phyloP scores from a whole-genome alignment of 92 coral and sea anemone species.

The Muricea muricata region DNA sequence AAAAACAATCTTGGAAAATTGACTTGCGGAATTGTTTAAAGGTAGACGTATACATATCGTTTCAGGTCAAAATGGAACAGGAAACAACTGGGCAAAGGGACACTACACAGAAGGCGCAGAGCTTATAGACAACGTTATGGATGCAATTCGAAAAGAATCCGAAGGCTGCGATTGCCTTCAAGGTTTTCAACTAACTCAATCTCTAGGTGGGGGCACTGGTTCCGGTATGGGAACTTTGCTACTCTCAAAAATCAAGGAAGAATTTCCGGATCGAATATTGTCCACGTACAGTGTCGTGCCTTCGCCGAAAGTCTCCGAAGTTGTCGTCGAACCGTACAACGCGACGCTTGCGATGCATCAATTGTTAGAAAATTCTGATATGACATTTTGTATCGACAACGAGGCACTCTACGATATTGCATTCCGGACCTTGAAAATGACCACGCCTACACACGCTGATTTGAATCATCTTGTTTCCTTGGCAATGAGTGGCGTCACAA shows the following conservation, averaged over 20 bases:
- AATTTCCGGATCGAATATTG: constrained; percentile 61
- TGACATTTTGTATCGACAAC: constrained; percentile 89
- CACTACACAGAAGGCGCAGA: constrained; percentile 98
- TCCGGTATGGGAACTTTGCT: constrained; percentile 92
- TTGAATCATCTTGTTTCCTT: constrained; percentile 90
- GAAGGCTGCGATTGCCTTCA: constrained; percentile 97
- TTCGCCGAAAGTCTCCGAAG: constrained; percentile 89
- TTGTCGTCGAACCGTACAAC: constrained; percentile 92
- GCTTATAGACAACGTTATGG: constrained; percentile 91
- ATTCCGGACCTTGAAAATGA: constrained; percentile 88
- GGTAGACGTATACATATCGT: background rate
- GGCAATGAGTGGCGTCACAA: constrained; percentile 90
- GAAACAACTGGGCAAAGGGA: constrained; percentile 97
- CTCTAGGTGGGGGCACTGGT: constrained; percentile 98
- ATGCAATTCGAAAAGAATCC: constrained; percentile 94
- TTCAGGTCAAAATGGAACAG: constrained; percentile 97
- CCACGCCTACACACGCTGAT: constrained; percentile 91
- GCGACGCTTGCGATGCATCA: constrained; percentile 92
- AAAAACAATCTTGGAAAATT: no score
- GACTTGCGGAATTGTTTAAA: no score
- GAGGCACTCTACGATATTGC: constrained; percentile 91
- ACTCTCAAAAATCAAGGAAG: constrained; percentile 93
- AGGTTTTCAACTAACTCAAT: constrained; percentile 97
- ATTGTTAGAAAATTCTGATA: constrained; percentile 86
- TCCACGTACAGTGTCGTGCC: constrained; percentile 77